Base-by-base conservation (phyloP, 2,888 invertebrate genomes). In the Agrenia bidenticulata region DNA sequence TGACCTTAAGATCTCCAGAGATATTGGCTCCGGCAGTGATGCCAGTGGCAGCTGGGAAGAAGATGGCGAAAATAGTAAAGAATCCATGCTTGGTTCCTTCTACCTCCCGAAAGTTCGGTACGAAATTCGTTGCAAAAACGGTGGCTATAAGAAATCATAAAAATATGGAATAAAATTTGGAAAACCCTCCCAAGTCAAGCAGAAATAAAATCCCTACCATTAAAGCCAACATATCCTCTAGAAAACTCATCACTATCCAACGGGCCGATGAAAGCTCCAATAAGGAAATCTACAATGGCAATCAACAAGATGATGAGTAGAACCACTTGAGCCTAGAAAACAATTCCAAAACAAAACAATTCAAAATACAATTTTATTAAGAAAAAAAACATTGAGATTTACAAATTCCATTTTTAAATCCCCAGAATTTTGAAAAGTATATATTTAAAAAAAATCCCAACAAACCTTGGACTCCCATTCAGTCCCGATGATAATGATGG, bases 391-490 rank as follows among this genome's bases (percentile, higher is more conserved):
- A 13, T 39, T 39, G 11, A 39, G 39, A 13, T 39, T 9, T 9
- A 9, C 13, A 39, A 9, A 39, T 9, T 39, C 9, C 39, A 13
- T 39, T n/a, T n/a, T n/a, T n/a, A n/a, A n/a, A n/a, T n/a, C n/a
- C n/a, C n/a, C n/a, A n/a, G n/a, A n/a, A n/a, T n/a, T n/a, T n/a
- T 17, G 15, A 45, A 17, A 21, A 50, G 32, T 1, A 49, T n/a
- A n/a, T n/a, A n/a, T n/a, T n/a, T n/a, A n/a, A n/a, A n/a, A n/a
- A n/a, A n/a, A n/a, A n/a, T n/a, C n/a, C n/a, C n/a, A 17, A 41
- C 59, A 77, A 79, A 84, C 89, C 82, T 95, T 94, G 0, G 94
- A 91, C 82, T 97, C 98, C 93, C 96, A 98, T 79, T 94, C 94
- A 88, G 96, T 91, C 49, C 97, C 97, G 66, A 97, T 88, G 66